Percentiles rank a stretch among this genome's conserved stretches.
phyloP scores from a whole-genome alignment of 1,140 invertebrate genomes.

The Drosophila albomicans region DNA sequence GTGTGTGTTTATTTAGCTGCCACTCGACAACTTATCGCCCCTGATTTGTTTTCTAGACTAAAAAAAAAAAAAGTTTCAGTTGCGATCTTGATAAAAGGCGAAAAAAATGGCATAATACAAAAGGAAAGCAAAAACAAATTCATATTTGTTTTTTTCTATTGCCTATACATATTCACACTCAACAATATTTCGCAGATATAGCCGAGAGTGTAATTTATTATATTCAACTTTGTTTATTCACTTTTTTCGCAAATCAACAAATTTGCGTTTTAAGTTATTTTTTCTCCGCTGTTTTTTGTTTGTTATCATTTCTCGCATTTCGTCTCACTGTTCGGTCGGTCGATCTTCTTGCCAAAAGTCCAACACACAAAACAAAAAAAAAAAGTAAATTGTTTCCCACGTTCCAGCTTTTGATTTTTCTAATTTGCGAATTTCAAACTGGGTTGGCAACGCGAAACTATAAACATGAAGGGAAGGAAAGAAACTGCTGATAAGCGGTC shows the following conservation, averaged over 20 bases:
- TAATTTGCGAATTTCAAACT: slow-evolving; percentile 16
- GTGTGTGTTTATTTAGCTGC: slow-evolving; percentile 65
- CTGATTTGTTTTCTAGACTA: slow-evolving; percentile 69
- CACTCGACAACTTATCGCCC: slow-evolving; percentile 75
- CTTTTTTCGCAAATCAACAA: slow-evolving; percentile 49
- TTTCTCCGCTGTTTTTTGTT: slow-evolving; percentile 27
- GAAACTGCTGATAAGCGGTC: slow-evolving; percentile 63
- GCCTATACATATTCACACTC: slow-evolving; percentile 3
- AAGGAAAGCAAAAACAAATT: slow-evolving; percentile 47
- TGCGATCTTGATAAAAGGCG: slow-evolving; percentile 71
- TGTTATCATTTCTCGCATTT: slow-evolving; percentile 27
- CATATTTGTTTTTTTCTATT: slow-evolving; percentile 57
- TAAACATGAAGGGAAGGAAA: slow-evolving; percentile 5
- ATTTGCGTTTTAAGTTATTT: slow-evolving; percentile 41
- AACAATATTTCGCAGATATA: slow-evolving; percentile 27
- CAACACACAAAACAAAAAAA: neutral
- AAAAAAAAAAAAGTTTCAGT: slow-evolving; percentile 41
- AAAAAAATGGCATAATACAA: slow-evolving; percentile 27
- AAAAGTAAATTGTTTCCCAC: slow-evolving; percentile 24
- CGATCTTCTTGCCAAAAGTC: neutral
- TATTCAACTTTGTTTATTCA: slow-evolving; percentile 50
- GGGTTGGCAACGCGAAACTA: slow-evolving; percentile 11
- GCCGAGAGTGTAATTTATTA: slow-evolving; percentile 49
- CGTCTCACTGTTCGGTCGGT: neutral
- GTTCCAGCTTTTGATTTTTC: slow-evolving; percentile 29